These are phyloP conservation scores for Philereme vetulata DNA, from an alignment of 2,888 invertebrate species.

Conservation along the genomic window DNA sequence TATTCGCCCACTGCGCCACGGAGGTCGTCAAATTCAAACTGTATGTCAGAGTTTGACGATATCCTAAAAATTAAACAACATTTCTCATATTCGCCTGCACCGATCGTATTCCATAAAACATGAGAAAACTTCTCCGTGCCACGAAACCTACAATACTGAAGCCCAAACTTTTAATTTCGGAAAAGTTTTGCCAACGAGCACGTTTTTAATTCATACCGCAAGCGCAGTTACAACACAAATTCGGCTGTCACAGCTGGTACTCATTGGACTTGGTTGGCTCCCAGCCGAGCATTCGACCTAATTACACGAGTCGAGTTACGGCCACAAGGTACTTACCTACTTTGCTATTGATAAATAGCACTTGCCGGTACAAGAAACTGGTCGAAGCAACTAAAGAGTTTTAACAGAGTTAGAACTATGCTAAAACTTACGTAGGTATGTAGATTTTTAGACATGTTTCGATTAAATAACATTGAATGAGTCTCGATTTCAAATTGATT, in stretches of 20 bases:
- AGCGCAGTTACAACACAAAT: slow-evolving; percentile 30
- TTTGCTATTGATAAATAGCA: slow-evolving; percentile 9
- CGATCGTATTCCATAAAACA: slow-evolving; percentile 23
- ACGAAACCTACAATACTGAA: slow-evolving; percentile 17
- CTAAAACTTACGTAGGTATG: too few relatives aligned
- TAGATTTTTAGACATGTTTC: too few relatives aligned
- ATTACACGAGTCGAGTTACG: slow-evolving; percentile 32
- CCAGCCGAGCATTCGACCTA: slow-evolving; percentile 33
- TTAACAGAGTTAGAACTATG: too few relatives aligned
- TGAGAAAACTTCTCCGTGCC: slow-evolving; percentile 24
- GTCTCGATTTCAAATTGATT: too few relatives aligned
- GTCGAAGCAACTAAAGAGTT: too few relatives aligned
- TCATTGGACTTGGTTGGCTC: slow-evolving; percentile 29
- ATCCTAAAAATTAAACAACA: neutral
- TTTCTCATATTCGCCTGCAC: slow-evolving; percentile 5
- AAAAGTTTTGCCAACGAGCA: slow-evolving; percentile 19
- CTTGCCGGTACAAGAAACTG: too few relatives aligned
- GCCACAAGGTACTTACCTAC: slow-evolving; percentile 17
- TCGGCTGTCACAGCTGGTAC: slow-evolving; percentile 29
- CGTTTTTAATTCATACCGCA: slow-evolving; percentile 29
- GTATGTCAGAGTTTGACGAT: neutral
- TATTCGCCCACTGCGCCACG: too few relatives aligned
- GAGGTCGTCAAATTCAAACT: too few relatives aligned
- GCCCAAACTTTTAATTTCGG: slow-evolving; percentile 24
- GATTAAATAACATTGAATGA: too few relatives aligned